Percentiles rank a stretch among this genome's conserved stretches.
Conservation (phyloP, 2,113 vertebrate genomes). For the Rallus limicola region DNA sequence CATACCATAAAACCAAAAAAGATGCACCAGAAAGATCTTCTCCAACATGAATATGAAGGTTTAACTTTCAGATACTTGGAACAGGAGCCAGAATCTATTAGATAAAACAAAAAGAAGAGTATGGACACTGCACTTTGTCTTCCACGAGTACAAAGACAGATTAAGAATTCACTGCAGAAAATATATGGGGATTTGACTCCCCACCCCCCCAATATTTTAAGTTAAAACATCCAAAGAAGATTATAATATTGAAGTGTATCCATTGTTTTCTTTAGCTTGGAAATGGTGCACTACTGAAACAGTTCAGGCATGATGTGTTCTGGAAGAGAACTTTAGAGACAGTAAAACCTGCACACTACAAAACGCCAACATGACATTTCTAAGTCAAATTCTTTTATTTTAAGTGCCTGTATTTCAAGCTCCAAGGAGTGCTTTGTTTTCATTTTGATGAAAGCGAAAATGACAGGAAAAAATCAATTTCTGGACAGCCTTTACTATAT, state of each 20-base stretch:
- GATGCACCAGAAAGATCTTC: rapidly evolving
- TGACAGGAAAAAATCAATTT: not conserved
- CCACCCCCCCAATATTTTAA: not conserved
- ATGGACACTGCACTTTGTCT: not conserved
- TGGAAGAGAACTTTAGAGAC: not conserved
- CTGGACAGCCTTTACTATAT: not conserved
- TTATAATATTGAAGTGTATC: not conserved
- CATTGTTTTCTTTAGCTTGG: not conserved
- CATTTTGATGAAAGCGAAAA: not conserved
- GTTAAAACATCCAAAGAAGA: not conserved
- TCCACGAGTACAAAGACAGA: not conserved
- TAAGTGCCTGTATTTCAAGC: not conserved
- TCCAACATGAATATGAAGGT: not conserved
- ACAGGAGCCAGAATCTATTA: not conserved
- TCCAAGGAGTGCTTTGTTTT: not conserved
- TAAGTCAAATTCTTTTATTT: not conserved
- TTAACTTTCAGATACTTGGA: not conserved
- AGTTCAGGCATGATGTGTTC: not conserved
- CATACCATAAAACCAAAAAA: not conserved
- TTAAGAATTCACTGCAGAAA: not conserved
- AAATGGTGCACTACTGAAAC: not conserved
- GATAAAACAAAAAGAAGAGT: not conserved
- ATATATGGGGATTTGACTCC: not conserved
- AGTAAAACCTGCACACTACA: not conserved
- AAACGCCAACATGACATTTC: not conserved